A percentile compares a stretch with the other conserved stretches of the same genome.
Conservation (phyloP, 2,113 vertebrate species). For the Coturnix japonica region DNA sequence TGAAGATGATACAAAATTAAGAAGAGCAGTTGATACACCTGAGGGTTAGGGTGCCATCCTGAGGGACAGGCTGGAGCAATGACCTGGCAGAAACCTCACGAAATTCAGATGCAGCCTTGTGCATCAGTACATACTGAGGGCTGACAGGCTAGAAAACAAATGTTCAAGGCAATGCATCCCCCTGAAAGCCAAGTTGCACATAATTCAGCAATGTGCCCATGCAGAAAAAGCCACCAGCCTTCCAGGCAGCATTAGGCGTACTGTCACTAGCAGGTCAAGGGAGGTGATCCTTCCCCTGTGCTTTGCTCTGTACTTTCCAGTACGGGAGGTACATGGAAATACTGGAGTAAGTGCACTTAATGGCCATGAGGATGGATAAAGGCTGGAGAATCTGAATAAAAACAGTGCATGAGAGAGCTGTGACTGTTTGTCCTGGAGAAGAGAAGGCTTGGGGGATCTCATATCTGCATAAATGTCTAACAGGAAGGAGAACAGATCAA, state of each 20-base stretch:
- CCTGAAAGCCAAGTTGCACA: neutral
- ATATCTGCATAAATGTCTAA: neutral
- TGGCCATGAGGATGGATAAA: neutral
- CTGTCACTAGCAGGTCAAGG: neutral
- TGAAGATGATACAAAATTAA: neutral
- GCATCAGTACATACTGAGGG: neutral
- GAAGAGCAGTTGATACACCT: neutral
- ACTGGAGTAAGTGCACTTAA: neutral
- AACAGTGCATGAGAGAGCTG: neutral
- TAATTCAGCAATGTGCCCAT: neutral
- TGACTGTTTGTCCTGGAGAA: neutral
- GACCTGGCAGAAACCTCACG: neutral
- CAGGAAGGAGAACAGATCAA: neutral
- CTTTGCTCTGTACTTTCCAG: neutral
- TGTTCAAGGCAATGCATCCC: neutral
- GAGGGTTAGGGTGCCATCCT: neutral
- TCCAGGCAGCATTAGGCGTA: neutral
- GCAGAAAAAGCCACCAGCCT: neutral
- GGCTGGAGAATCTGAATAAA: neutral
- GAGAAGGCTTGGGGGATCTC: neutral
- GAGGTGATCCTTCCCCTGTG: neutral
- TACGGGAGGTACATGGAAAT: neutral
- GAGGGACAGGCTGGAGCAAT: neutral
- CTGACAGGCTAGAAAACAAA: neutral
- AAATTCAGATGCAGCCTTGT: neutral